Evolutionary conservation across 2,797 vertebrate species (phyloP), one percentile per base, ranked within the genome.

Genomic region (Acanthurus tractus): DNA sequence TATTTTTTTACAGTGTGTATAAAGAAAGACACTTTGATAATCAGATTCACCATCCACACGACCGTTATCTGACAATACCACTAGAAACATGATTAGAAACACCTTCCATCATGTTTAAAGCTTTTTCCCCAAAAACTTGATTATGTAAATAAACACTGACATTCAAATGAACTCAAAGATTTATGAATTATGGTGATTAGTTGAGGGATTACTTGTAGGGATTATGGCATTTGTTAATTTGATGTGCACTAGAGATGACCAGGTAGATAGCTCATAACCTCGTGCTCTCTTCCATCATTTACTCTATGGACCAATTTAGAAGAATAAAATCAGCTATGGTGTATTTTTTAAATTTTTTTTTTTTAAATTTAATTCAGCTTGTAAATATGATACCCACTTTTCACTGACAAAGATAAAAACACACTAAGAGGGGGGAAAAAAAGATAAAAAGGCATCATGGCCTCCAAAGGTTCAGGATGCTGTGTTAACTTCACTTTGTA

Each of bases 131-230:
- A 5, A 44, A 76, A 82, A 74, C 56, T 57, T 75, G 63, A 90
- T 87, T 80, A 83, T 94, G 91, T 93, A 90, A 92, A 94, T 93
- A 92, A 90, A 90, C 70, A 70, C 67, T 86, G 87, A 88, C 76
- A 82, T 86, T 85, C 63, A 84, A 79, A 87, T 89, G 74, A 90
- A 88, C 86, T 82, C 58, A 62, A 74, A 88, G 57, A 85, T 66
- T 59, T 48, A 89, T 72, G 40, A 85, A 86, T 86, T 69, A 76
- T 58, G 34, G 53, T 9, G 62, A 89, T 87, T 85, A 84, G 81
- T 82, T 68, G 53, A 82, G 68, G 64, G 81, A 88, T 90, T 89
- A 84, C 57, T 74, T 62, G 23, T 76, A 42, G 55, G 74, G 83
- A 91, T 90, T 85, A 86, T 59, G 45, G 63, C 73, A 76, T 91